Evolutionary conservation across 2,888 invertebrate species (phyloP).

Genomic region (Spialia ferax): DNA sequence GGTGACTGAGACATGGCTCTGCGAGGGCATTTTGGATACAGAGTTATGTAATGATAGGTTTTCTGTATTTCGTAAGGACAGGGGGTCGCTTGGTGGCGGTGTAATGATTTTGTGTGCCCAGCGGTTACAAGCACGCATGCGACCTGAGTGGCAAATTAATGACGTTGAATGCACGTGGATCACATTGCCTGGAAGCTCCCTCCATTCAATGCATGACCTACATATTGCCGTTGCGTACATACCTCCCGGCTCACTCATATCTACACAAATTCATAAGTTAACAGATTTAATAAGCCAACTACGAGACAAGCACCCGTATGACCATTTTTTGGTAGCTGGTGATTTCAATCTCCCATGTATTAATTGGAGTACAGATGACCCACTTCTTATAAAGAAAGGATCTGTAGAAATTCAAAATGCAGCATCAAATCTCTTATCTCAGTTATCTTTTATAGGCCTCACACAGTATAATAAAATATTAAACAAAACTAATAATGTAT

Average conservation of each 20-base stretch:
- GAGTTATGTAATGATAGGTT: conserved; percentile 21
- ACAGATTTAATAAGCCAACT: conserved; percentile 5
- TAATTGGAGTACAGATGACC: conserved; percentile 30
- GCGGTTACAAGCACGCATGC: conserved; percentile 14
- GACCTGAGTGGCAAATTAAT: conserved; percentile 19
- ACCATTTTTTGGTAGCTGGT: conserved; percentile 40
- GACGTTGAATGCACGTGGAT: conserved; percentile 32
- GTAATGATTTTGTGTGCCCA: conserved; percentile 25
- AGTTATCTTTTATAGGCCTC: conserved; percentile 1
- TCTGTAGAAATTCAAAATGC: conserved; percentile 24
- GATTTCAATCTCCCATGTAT: conserved; percentile 43
- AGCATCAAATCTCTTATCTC: conserved; percentile 5
- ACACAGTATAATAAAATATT: conserved; percentile 6
- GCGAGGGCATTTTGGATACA: conserved; percentile 24
- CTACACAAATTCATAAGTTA: conserved; percentile 1
- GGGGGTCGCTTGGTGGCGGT: conserved; percentile 29
- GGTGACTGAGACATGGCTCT: conserved; percentile 33
- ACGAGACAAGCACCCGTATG: conserved; percentile 24
- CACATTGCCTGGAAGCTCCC: conserved; percentile 1
- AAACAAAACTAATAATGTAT: background rate
- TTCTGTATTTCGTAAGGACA: conserved; percentile 24
- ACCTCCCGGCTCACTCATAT: conserved; percentile 10
- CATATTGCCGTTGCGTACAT: conserved; percentile 32
- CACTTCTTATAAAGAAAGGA: conserved; percentile 26
- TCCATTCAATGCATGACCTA: background rate